These are phyloP conservation scores for Nothobranchius furzeri DNA, from an alignment of 2,113 vertebrate species.

Conservation along the genomic window DNA sequence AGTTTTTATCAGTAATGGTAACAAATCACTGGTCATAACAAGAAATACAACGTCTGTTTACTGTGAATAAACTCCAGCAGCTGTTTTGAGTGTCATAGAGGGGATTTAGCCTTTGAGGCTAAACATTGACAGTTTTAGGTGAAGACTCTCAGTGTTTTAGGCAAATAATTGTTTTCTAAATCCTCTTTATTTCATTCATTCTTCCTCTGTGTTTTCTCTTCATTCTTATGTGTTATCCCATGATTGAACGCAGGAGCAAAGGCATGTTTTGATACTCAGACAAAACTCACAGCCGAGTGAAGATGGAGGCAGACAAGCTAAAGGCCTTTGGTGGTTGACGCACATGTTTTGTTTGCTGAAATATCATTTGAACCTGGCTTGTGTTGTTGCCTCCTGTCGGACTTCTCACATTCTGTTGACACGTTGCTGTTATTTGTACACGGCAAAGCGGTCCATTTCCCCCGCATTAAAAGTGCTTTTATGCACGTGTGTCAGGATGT, in stretches of 20 bases:
- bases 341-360: slow-evolving; percentile 72
- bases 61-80: no score
- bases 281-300: slow-evolving; percentile 55
- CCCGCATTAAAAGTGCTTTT: slow-evolving; percentile 80
- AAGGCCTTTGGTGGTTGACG: slow-evolving; percentile 67
- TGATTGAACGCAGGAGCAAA: slow-evolving; percentile 31
- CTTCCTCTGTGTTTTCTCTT: neutral
- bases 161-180: neutral
- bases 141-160: neutral
- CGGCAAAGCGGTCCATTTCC: slow-evolving; percentile 82
- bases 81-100: no score
- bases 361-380: slow-evolving; percentile 78
- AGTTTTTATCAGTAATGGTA: no score
- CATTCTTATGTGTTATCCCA: slow-evolving; percentile 6
- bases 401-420: slow-evolving; percentile 76
- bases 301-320: slow-evolving; percentile 57
- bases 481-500: slow-evolving; percentile 76
- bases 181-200: slow-evolving; percentile 5
- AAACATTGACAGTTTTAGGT: neutral
- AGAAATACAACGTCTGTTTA: no score
- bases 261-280: slow-evolving; percentile 40
- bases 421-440: slow-evolving; percentile 79
- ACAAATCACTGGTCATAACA: no score
- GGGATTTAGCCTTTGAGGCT: neutral
- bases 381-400: slow-evolving; percentile 77